Base-by-base conservation (phyloP, 2,888 invertebrate species). In the Pollenia griseotomentosa region DNA sequence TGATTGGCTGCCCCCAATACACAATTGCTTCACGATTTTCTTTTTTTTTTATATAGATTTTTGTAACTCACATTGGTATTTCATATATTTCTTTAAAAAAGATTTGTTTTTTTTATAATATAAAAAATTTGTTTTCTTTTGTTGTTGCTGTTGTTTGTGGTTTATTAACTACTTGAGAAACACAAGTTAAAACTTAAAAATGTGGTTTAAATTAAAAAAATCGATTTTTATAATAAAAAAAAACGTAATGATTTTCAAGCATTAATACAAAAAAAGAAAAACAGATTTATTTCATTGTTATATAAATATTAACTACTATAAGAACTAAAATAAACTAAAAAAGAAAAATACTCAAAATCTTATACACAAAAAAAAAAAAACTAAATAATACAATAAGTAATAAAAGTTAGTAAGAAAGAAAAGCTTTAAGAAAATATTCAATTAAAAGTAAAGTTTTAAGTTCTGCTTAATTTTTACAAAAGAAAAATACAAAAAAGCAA, bases 11-110 rank as follows among this genome's bases (percentile, higher is more conserved):
- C 91, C 93, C 93, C 93, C 93, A 92, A 92, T 93, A 93, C 93
- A 93, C 93, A 93, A 93, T 93, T 93, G 93, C 93, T 93, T 93
- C 93, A 93, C 93, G 93, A 92, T 93, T 93, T 93, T 91, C 91
- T 92, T 80, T 78, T 83, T 81, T 81, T 73, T 78, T 61, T 55
- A 11, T 51, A 33, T 19, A 48, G 40, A 48, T 81, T 66, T 83
- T 81, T 83, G 12, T 73, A 85, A 77, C 81, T 87, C 78, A 73
- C 73, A 85, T 78, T 75, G 81, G 63, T 87, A 77, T 73, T 63
- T 73, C 23, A 74, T 63, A 42, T 79, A 40, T 59, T 68, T 80
- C 46, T 70, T 61, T 57, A 46, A 63, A 78, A 75, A 81, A 59
- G 23, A 66, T 19, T 61, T 65, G 23, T 83, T 66, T 23, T 66